Base-by-base conservation (phyloP, 2,888 invertebrate species). In the Ochropacha duplaris region DNA sequence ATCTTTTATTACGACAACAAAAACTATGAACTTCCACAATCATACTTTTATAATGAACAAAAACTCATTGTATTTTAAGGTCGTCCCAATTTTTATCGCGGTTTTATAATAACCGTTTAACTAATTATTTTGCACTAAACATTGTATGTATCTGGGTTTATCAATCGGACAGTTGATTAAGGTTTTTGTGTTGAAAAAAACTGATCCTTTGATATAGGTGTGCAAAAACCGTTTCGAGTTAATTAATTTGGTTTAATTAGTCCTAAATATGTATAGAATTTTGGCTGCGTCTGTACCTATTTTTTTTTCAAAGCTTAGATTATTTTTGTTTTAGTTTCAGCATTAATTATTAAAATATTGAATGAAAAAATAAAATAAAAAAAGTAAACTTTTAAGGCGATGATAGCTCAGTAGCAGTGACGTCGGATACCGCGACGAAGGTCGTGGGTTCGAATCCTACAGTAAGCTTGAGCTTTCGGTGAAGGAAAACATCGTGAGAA, bases 231-330 rank as follows among this genome's bases (percentile, higher is more conserved):
- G 63, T 68, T 65, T 64, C 61, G 61, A 50, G 4, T 54, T 28
- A 61, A 57, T 65, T 66, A 63, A 65, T 62, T 62, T 60, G 57
- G 59, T 57, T 59, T 62, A 62, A 64, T 70, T 51, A 51, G n/a
- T 26, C 11, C 28, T 51, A 28, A n/a, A 28, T 16, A 51, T 5
- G 16, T 16, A 16, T 19, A 2, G 19, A 28, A 5, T 50, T 24
- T 44, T 44, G 4, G 19, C 1, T 19, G 19, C 9, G 31, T 12
- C 9, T 44, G 16, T 44, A 9, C 16, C 16, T 4, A 16, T 39
- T n/a, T 16, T 5, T 39, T n/a, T 39, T 39, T 14, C 6, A 24
- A 24, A 8, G 8, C n/a, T n/a, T n/a, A n/a, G n/a, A n/a, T n/a
- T n/a, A n/a, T n/a, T n/a, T n/a, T n/a, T n/a, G n/a, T n/a, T n/a